A percentile compares a stretch with the other conserved stretches of the same genome.
phyloP scores from a whole-genome alignment of 2,797 vertebrate species.

The Coccyzus lansbergi region DNA sequence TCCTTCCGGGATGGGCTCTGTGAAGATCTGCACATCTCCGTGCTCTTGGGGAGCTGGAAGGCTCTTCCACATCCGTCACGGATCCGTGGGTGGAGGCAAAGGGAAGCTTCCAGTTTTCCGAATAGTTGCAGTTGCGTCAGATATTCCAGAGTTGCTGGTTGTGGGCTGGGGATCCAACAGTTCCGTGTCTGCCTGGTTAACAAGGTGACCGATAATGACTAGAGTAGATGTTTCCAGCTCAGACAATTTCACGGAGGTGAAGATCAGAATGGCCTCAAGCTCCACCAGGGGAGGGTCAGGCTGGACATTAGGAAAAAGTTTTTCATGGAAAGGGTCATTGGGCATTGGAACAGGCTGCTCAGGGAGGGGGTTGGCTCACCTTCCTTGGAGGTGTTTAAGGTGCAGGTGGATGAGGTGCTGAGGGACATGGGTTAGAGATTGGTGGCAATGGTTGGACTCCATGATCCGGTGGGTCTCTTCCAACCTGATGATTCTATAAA shows the following conservation, averaged over 20 bases:
- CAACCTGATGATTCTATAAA: too few species aligned
- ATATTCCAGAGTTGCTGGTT: neutral
- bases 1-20: neutral
- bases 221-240: neutral
- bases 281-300: too few species aligned
- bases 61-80: neutral
- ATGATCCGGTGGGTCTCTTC: too few species aligned
- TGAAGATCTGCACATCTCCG: accelerated
- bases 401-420: too few species aligned
- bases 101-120: constrained; percentile 26
- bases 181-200: neutral
- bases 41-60: neutral
- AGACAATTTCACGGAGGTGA: neutral
- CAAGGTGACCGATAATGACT: neutral
- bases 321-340: too few species aligned
- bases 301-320: too few species aligned
- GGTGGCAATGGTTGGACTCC: too few species aligned
- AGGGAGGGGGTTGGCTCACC: too few species aligned
- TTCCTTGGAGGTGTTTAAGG: too few species aligned
- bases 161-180: neutral
- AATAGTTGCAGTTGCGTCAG: neutral
- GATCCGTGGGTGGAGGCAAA: neutral
- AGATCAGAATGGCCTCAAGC: too few species aligned
- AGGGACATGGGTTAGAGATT: too few species aligned
- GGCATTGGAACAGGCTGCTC: too few species aligned